These are phyloP conservation scores for Chaetodon trifascialis DNA, from an alignment of 2,113 vertebrate species.

Conservation along the genomic window DNA sequence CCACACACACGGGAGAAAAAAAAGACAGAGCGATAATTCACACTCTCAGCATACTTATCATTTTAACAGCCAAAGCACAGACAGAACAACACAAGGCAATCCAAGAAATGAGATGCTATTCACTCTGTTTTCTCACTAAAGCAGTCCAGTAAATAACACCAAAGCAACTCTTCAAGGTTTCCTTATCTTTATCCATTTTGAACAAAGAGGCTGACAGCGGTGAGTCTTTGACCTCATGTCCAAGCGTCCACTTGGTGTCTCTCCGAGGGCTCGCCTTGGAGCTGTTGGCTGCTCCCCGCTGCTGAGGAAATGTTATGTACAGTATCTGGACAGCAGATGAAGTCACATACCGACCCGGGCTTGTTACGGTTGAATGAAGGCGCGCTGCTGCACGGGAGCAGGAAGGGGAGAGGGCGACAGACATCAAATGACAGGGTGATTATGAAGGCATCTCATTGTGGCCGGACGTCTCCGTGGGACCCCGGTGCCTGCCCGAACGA, in stretches of 20 bases:
- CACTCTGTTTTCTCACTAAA: neutral
- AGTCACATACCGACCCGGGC: slow-evolving; percentile 25
- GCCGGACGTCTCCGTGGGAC: slow-evolving; percentile 26
- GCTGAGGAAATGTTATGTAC: slow-evolving; percentile 33
- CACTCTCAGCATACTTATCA: slow-evolving; percentile 9
- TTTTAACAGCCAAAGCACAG: slow-evolving; percentile 33
- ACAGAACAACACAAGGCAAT: neutral
- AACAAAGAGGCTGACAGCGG: slow-evolving; percentile 26
- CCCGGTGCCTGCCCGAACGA: slow-evolving; percentile 67
- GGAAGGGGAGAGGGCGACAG: neutral
- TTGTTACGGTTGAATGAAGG: slow-evolving; percentile 45
- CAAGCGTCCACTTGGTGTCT: slow-evolving; percentile 36
- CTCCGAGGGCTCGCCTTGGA: slow-evolving; percentile 47
- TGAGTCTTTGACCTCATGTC: slow-evolving; percentile 37
- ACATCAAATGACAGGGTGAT: slow-evolving; percentile 25
- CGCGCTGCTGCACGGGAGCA: slow-evolving; percentile 7
- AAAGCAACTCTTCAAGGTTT: neutral
- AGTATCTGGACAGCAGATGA: slow-evolving; percentile 27
- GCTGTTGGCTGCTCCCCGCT: slow-evolving; percentile 47
- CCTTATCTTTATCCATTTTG: slow-evolving; percentile 17
- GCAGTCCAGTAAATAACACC: neutral
- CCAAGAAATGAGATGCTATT: neutral
- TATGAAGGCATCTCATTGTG: slow-evolving; percentile 64
- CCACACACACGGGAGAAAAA: neutral
- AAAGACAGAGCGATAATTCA: neutral